Evolutionary conservation across 1,140 invertebrate genomes (phyloP), one percentile per base, ranked within the genome.

Genomic region (Drosophila guanche): DNA sequence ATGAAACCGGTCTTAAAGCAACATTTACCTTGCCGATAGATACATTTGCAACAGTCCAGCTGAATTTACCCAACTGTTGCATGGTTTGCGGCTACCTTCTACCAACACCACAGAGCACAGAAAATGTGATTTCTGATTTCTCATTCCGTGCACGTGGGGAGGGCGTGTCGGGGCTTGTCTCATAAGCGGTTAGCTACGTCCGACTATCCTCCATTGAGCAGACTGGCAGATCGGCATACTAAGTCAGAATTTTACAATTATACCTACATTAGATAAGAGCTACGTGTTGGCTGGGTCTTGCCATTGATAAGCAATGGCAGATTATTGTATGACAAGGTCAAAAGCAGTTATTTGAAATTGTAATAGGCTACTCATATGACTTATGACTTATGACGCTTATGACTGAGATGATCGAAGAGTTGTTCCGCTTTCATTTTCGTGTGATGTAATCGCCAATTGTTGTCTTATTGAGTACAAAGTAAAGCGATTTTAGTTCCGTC

Each of bases 61-160:
- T 61, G 57, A 40, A 43, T 71, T 72, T 61, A 47, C 29, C 37
- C 54, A 71, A 70, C 66, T 71, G 68, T 71, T 71, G 66, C 41
- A 68, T 33, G 65, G 29, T 67, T 54, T 33, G 48, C 50, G 42
- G 41, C n/a, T 23, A 10, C 51, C 37, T 0, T 20, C 0, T 25
- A 46, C 37, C 61, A 29, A 23, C 48, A 48, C 60, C 48, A 37
- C 8, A 3, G 33, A 37, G 33, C 33, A 12, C 1, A 37, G 10
- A 37, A 4, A 12, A 20, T 20, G 6, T 54, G 33, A 16, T 6
- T 40, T 27, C 10, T 3, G 48, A 22, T 6, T 54, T 58, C 16
- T 62, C 54, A 62, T 72, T 27, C 57, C 29, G 20, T 48, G 53
- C 70, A 73, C 70, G 70, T 73, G 70, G 52, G 29, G 16, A 20